phyloP scores from a whole-genome alignment of 2,113 vertebrate genomes.

The Candoia aspera region DNA sequence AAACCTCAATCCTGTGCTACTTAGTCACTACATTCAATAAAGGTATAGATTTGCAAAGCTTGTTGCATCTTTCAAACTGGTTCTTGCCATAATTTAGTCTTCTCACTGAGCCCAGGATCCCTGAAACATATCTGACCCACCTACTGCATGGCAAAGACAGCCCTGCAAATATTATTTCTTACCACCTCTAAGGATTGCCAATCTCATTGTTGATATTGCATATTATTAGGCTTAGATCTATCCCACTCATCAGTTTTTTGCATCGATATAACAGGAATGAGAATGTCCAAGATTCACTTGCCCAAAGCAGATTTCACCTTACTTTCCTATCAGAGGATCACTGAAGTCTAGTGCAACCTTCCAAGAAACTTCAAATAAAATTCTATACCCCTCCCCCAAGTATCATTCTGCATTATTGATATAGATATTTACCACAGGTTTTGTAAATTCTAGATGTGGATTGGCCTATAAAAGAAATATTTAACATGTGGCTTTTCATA shows the following conservation, averaged over 20 bases:
- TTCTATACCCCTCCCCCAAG: background rate
- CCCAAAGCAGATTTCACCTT: background rate
- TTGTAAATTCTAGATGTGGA: background rate
- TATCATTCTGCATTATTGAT: background rate
- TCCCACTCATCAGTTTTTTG: background rate
- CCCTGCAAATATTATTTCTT: background rate
- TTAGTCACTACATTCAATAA: background rate
- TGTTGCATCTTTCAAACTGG: background rate
- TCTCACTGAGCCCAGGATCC: background rate
- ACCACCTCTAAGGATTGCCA: background rate
- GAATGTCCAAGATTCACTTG: background rate
- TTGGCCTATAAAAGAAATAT: background rate
- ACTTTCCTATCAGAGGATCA: background rate
- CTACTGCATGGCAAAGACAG: background rate
- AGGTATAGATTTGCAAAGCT: background rate
- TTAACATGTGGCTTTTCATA: background rate
- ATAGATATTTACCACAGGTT: background rate
- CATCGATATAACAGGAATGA: background rate
- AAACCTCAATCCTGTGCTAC: background rate
- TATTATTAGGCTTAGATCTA: background rate
- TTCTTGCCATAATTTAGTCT: background rate
- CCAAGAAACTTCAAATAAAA: background rate
- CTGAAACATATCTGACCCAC: background rate
- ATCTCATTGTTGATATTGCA: background rate
- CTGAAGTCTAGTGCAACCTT: background rate